A percentile compares a stretch with the other conserved stretches of the same genome.
phyloP scores from a whole-genome alignment of 1,140 invertebrate genomes.

The Drosophila baimaii region DNA sequence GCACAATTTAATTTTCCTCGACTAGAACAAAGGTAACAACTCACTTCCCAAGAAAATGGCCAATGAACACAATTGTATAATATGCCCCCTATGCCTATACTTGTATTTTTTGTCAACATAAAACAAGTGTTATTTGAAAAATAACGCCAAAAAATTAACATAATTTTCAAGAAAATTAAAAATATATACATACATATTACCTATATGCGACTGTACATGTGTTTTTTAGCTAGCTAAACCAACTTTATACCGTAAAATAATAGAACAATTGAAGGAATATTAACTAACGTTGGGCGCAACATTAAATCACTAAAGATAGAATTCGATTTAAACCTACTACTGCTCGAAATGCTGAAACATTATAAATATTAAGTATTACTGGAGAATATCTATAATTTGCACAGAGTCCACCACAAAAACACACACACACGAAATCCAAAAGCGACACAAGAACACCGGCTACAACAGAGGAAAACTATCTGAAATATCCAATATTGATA shows the following conservation, averaged over 20 bases:
- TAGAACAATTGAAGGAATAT: slow-evolving; percentile 58
- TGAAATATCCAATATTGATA: slow-evolving; percentile 59
- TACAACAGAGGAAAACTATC: slow-evolving; percentile 65
- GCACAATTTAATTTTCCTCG: slow-evolving; percentile 15
- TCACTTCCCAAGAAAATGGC: slow-evolving; percentile 49
- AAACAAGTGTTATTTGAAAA: slow-evolving; percentile 64
- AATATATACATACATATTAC: slow-evolving; percentile 38
- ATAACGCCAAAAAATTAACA: slow-evolving; percentile 50
- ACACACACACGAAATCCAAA: slow-evolving; percentile 23
- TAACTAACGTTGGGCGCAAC: slow-evolving; percentile 46
- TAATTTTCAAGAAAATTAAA: slow-evolving; percentile 58
- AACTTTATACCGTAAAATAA: slow-evolving; percentile 78
- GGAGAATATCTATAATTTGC: slow-evolving; percentile 64
- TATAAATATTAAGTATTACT: slow-evolving; percentile 56
- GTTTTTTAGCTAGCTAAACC: slow-evolving; percentile 76
- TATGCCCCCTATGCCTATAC: slow-evolving; percentile 49
- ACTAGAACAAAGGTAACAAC: slow-evolving; percentile 16
- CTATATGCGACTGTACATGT: slow-evolving; percentile 70
- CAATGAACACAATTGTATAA: slow-evolving; percentile 56
- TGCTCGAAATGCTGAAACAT: slow-evolving; percentile 75
- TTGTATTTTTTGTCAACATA: slow-evolving; percentile 49
- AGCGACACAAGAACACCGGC: slow-evolving; percentile 48
- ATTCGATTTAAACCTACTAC: slow-evolving; percentile 61
- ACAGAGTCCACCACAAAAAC: slow-evolving; percentile 39
- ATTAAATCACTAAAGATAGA: slow-evolving; percentile 46